A percentile compares a stretch with the other conserved stretches of the same genome.
Conservation (phyloP, 2,888 invertebrate species). For the Teleogryllus oceanicus region DNA sequence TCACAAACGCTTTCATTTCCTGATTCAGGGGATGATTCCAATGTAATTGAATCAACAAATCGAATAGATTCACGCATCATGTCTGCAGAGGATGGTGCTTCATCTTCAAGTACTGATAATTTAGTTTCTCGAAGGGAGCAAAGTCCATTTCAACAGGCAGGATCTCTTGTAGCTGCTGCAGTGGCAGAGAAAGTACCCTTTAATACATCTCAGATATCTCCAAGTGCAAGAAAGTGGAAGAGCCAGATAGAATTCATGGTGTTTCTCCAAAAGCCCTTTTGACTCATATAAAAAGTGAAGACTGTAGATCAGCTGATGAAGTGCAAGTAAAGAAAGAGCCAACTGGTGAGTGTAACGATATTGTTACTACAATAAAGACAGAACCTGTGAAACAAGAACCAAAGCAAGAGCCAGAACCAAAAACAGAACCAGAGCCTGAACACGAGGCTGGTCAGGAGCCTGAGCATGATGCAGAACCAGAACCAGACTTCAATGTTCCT, state of each 20-base stretch:
- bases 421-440: no score
- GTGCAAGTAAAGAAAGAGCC: background rate
- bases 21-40: slow-evolving; percentile 22
- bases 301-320: background rate
- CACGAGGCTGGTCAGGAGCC: no score
- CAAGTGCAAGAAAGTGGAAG: no score
- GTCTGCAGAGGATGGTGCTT: background rate
- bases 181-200: no score
- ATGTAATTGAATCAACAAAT: background rate
- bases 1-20: slow-evolving; percentile 29
- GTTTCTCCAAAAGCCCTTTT: background rate
- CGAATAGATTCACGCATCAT: background rate
- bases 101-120: no score
- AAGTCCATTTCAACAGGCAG: background rate
- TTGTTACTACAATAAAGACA: background rate
- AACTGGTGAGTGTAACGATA: background rate
- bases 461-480: background rate
- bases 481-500: background rate
- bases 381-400: background rate
- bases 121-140: background rate
- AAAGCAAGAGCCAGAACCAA: background rate
- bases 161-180: background rate
- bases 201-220: no score
- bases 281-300: background rate
- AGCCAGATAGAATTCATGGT: background rate